Evolutionary conservation across 2,888 invertebrate genomes (phyloP), one percentile per base, ranked within the genome.

Genomic region (Nomada fabriciana): DNA sequence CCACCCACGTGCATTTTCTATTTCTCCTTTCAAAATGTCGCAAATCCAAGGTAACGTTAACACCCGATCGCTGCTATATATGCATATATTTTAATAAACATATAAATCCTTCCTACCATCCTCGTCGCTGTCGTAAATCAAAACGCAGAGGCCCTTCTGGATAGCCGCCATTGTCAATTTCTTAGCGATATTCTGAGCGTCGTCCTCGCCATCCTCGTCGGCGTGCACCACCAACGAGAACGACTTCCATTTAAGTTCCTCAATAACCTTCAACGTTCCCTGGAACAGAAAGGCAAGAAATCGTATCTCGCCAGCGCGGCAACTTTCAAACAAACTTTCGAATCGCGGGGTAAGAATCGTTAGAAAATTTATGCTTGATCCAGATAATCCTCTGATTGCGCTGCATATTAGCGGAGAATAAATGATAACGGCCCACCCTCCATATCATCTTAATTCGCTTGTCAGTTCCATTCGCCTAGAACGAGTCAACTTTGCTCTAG

Each of bases 201-300:
- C 91, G 64, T 92, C 91, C 4, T 92, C 90, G 60, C 84, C 84
- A 23, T 89, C 89, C 15, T 91, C 90, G 43, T 91, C 90, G 1
- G 84, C 80, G 64, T 91, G 84, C 13, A 90, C 88, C 7, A 90
- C 86, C 43, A 93, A 80, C 9, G 91, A 90, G 78, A 94, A 94
- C 29, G 92, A 91, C 67, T 93, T 93, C 94, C 94, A 94, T 64
- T 91, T 91, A 9, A 94, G 77, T 25, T 88, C 85, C 36, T 92
- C 86, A 15, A 93, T 77, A 23, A 93, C 81, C 75, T 89, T 91
- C 47, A 93, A 60, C n/a, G 91, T 86, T 18, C 90, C 93, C 93
- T 93, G 79, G 10, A 73, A 36, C 36, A 7, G 36, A 36, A 36
- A 57, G 20, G 83, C 68, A 77, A 59, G 69, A 60, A 70, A 69